Base-by-base conservation (phyloP, 2,113 vertebrate genomes). In the Phalacrocorax brasilianus region DNA sequence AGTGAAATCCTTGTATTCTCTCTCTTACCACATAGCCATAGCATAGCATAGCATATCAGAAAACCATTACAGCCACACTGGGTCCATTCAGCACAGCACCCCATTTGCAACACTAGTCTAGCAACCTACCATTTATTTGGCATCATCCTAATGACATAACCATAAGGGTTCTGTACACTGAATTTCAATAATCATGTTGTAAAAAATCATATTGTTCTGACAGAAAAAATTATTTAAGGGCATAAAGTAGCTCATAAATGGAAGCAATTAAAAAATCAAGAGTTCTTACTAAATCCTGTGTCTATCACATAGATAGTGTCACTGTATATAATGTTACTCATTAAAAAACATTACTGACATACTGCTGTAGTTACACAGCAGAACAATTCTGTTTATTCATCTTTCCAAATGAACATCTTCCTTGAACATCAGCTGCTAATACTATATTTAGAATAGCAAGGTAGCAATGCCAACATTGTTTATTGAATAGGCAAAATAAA, bases 351-450 rank as follows among this genome's bases (percentile, higher is more conserved):
- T 85, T 68, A 26, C 38, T 65, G 78, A 68, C 76, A 92, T 91
- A 93, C 91, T 96, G 88, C 65, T 85, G 55, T 42, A 94, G 79
- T 79, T 89, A 56, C 56, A 88, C 75, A 85, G 62, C 71, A 94
- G 95, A 86, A 96, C 95, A 93, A 91, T 75, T 82, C 56, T 95
- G 88, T 93, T 94, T 95, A 95, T 95, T 95, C 88, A 93, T 95
- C 32, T 77, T 47, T 79, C 45, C 67, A 82, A 72, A 84, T 78
- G 91, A 93, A 91, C 82, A 95, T 89, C 71, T 91, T 96, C 71
- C 80, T 91, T 96, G 94, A 92, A 92, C 72, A 91, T 94, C 82
- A 96, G 86, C 76, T 93, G 88, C 45, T 91, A 85, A 35, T 56
- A 62, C 85, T 94, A 97, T 91, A 93, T 95, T 94, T 96, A 90